phyloP scores from a whole-genome alignment of 2,113 vertebrate species.

The Platysternon megacephalum region DNA sequence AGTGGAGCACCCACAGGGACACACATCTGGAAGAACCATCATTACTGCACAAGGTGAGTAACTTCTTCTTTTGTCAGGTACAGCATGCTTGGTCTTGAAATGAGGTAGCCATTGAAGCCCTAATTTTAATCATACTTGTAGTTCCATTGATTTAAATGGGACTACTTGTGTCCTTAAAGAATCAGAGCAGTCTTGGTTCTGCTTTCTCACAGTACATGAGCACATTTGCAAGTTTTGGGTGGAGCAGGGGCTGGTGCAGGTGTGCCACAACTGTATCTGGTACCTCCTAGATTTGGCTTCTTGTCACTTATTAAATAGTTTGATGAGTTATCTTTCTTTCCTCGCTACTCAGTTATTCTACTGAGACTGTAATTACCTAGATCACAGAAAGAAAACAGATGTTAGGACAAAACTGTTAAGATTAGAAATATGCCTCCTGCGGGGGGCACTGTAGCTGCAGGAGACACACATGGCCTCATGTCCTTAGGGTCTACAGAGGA shows the following conservation, averaged over 20 bases:
- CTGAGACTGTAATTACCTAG: neutral
- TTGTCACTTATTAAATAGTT: neutral
- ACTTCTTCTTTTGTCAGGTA: neutral
- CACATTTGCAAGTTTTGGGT: neutral
- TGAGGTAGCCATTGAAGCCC: conserved; percentile 9
- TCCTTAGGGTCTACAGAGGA: neutral
- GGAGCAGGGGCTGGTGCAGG: neutral
- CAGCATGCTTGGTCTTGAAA: fast-evolving
- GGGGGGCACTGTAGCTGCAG: neutral
- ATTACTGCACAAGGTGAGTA: no score
- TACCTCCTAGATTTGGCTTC: neutral
- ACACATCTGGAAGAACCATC: no score
- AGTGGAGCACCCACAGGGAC: no score
- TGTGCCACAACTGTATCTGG: neutral
- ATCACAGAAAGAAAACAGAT: neutral
- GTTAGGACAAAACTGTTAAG: neutral
- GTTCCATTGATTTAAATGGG: conserved; percentile 15
- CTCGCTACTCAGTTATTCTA: neutral
- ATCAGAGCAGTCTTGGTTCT: neutral
- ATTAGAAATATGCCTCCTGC: neutral
- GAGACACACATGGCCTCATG: neutral
- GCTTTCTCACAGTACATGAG: fast-evolving
- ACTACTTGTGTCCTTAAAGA: fast-evolving
- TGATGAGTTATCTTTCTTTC: neutral
- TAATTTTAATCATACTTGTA: neutral